Base-by-base conservation (phyloP, 2,113 vertebrate species). In the Argyrosomus japonicus region DNA sequence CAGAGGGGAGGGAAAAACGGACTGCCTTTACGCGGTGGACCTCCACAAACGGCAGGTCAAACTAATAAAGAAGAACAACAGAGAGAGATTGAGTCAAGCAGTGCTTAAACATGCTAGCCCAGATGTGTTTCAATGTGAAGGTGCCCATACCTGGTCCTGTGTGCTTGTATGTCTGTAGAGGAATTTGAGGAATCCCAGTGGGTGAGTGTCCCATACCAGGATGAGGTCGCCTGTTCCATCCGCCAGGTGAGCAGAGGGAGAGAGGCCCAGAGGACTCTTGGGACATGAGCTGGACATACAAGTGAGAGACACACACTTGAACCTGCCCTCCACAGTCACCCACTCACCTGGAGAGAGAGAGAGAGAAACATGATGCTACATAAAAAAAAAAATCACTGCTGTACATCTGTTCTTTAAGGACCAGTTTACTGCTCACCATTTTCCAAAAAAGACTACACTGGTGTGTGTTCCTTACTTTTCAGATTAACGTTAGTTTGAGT, bases 261-360 rank as follows among this genome's bases (percentile, higher is more conserved):
- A 97, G 21, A 97, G 94, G 25, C 96, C 96, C 62, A 92, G 85
- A 6, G 95, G 96, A 77, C 96, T 96, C 82, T 84, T 94, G 36
- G 96, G 94, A 81, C 96, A 97, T 8, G 95, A 96, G 87, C 96
- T 95, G 88, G 96, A 96, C 95, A 97, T 97, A 64, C 95, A 95
- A 13, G 96, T 96, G 82, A 97, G 91, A 5, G 95, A 96, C 76
- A 97, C 85, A 19, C 95, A 96, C 88, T 93, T 89, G 91, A 95
- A 94, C 85, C 79, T 83, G 54, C 94, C 93, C 86, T 95, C 94
- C 79, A 96, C 80, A 68, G 72, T 93, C 81, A 94, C 85, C 94
- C 95, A 95, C 29, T 94, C 88, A 43, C 84, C 93, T 91, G 81
- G 73, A 27, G 51, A n/a, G 51, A 75, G 2, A 47, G 29, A 79